Evolutionary conservation across 2,797 vertebrate genomes (phyloP).

Genomic region (Acipenser oxyrinchus): DNA sequence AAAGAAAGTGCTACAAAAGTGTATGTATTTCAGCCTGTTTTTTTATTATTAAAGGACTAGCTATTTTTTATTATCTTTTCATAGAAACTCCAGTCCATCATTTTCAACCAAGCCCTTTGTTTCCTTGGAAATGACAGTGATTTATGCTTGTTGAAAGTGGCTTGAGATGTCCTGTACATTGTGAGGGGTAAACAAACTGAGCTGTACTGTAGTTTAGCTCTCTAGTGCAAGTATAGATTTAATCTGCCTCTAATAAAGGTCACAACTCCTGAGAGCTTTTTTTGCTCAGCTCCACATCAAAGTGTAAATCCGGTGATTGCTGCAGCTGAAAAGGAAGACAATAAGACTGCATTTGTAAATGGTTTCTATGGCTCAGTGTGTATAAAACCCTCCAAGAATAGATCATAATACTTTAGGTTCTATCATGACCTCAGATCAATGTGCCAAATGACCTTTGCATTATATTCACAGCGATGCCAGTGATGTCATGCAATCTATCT

Average conservation of each 20-base stretch:
- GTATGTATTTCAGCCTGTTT: no score
- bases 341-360: slow-evolving; percentile 64
- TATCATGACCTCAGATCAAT: slow-evolving; percentile 66
- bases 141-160: no score
- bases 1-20: no score
- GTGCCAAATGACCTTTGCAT: slow-evolving; percentile 62
- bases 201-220: slow-evolving; percentile 55
- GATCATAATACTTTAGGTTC: slow-evolving; percentile 54
- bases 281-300: slow-evolving; percentile 64
- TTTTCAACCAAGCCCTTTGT: no score
- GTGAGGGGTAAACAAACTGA: slow-evolving; percentile 26
- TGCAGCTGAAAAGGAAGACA: slow-evolving; percentile 59
- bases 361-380: slow-evolving; percentile 60
- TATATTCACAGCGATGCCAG: slow-evolving; percentile 55
- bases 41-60: no score
- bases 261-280: slow-evolving; percentile 66
- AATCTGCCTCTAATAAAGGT: slow-evolving; percentile 67
- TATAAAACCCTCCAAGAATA: slow-evolving; percentile 53
- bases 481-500: slow-evolving; percentile 67
- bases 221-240: slow-evolving; percentile 53
- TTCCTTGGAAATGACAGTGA: no score
- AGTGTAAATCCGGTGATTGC: slow-evolving; percentile 70
- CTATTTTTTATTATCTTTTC: no score
- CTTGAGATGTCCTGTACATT: slow-evolving; percentile 5
- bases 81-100: no score